phyloP scores from a whole-genome alignment of 2,113 vertebrate species.

The Lagopus muta region DNA sequence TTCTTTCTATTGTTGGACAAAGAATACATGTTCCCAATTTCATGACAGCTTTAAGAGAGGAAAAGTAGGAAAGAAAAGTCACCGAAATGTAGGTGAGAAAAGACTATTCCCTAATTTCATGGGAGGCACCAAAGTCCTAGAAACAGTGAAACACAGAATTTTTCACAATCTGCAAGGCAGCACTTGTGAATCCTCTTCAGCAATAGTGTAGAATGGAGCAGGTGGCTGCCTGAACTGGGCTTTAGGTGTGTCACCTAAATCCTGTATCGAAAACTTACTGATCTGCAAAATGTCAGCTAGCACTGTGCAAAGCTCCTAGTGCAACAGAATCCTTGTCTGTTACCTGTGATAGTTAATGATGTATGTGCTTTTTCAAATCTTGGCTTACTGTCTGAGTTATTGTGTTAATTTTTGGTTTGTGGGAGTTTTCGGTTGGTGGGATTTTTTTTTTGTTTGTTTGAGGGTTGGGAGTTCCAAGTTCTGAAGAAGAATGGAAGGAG shows the following conservation, averaged over 20 bases:
- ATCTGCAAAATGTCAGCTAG: background rate
- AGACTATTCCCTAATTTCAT: background rate
- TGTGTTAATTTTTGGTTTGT: background rate
- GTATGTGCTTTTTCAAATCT: background rate
- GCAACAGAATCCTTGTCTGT: background rate
- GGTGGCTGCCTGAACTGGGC: background rate
- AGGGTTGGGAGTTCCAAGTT: background rate
- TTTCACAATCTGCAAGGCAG: background rate
- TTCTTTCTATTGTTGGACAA: background rate
- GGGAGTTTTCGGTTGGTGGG: background rate
- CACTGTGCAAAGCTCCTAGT: fast-evolving
- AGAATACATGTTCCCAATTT: background rate
- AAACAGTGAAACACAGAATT: background rate
- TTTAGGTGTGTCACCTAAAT: background rate
- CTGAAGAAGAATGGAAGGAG: background rate
- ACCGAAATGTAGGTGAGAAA: background rate
- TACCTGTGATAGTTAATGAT: background rate
- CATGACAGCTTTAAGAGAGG: background rate
- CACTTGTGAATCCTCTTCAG: background rate
- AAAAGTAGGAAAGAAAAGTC: too few species aligned
- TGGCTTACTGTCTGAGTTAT: background rate
- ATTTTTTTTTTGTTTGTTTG: too few species aligned
- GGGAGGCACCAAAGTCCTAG: background rate
- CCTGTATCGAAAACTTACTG: background rate
- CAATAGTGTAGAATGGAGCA: background rate